These are phyloP conservation scores for Muntiacus muntjak DNA, from an alignment of 2,113 vertebrate species.

Conservation along the genomic window DNA sequence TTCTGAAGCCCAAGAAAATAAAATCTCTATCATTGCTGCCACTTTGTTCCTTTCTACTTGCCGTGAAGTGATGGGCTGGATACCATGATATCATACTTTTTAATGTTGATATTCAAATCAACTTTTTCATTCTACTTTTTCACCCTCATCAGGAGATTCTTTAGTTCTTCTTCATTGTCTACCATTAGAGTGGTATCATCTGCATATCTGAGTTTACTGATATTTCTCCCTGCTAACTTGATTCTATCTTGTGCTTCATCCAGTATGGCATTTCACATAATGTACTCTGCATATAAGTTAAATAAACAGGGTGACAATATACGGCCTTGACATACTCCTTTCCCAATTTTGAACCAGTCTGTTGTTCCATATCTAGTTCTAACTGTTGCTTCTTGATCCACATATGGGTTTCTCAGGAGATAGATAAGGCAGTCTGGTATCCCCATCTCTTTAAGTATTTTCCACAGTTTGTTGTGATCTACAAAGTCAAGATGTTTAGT, in stretches of 20 bases:
- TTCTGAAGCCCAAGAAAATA: not conserved
- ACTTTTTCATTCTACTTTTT: not conserved
- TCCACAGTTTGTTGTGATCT: not conserved
- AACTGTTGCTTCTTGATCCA: not conserved
- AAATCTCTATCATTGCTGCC: not conserved
- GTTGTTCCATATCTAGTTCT: not conserved
- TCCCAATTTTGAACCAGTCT: not conserved
- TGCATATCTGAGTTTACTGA: not conserved
- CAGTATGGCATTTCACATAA: not conserved
- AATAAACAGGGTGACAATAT: not conserved
- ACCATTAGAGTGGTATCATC: not conserved
- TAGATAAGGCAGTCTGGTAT: not conserved
- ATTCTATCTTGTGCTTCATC: not conserved
- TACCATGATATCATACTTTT: not conserved
- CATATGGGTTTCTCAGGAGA: not conserved
- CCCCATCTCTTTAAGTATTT: not conserved
- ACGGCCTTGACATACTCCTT: not conserved
- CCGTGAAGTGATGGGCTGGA: not conserved
- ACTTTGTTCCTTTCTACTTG: not conserved
- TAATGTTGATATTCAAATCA: not conserved
- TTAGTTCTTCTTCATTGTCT: not conserved
- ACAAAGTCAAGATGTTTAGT: not conserved
- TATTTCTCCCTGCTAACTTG: not conserved
- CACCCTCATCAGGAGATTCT: not conserved
- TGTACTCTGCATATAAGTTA: not conserved